Evolutionary conservation across 2,113 vertebrate genomes (phyloP), one percentile per base, ranked within the genome.

Genomic region (Eulemur macaco): DNA sequence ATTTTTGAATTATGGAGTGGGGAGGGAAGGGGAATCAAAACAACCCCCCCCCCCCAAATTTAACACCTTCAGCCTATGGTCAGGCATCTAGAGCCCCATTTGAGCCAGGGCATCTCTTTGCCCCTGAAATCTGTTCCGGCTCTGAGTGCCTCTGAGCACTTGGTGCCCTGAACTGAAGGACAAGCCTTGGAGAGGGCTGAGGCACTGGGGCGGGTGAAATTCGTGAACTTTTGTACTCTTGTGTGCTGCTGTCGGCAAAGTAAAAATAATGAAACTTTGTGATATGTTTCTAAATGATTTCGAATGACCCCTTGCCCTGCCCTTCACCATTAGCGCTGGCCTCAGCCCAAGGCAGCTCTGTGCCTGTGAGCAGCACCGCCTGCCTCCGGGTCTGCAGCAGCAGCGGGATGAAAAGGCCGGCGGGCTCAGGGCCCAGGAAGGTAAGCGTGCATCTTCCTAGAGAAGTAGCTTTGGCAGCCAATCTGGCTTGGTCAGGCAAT

Each of bases 261-360:
- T 97, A 98, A 99, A 99, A 99, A 99, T 99, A 99, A 99, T 99
- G 99, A 99, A 99, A 99, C 98, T 99, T 99, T 99, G 98, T 99
- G 99, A 99, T 99, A 99, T 99, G 98, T 99, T 99, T 99, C 99
- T 99, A 99, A 99, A 99, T 99, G 99, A 99, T 99, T 99, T 98
- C 56, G 95, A 97, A 97, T 99, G 99, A 99, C 99, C 99, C 98
- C 97, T 98, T 97, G 98, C 98, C 99, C 99, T 99, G 98, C 98
- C 98, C 98, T 99, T 99, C 98, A 99, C 98, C 98, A 98, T 98
- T 99, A 99, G 99, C 95, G 74, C 97, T 96, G 88, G 97, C 97
- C 98, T 90, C 97, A 98, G 98, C 96, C 97, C 98, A 96, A 96
- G 94, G 98, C 98, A 86, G 98, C 97, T 98, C 15, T 3, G 80